These are phyloP conservation scores for Poicephalus gulielmi DNA, from an alignment of 2,113 vertebrate genomes.

Conservation along the genomic window DNA sequence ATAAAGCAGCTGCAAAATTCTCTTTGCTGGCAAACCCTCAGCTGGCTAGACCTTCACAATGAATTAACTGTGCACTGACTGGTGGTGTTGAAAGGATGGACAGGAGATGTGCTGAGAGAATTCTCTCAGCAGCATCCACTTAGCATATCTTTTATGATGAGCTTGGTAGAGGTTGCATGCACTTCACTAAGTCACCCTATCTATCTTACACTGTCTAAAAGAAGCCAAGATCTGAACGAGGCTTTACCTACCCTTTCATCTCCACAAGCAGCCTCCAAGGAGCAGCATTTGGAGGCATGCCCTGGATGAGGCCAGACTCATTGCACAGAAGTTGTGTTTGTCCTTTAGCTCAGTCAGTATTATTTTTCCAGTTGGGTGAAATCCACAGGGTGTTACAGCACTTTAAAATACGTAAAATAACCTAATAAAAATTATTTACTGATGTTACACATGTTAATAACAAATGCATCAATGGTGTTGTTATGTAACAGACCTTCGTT, in stretches of 20 bases:
- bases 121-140: not conserved
- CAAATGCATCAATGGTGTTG: not conserved
- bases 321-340: not conserved
- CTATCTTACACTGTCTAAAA: not conserved
- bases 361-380: not conserved
- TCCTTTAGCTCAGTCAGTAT: not conserved
- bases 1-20: constrained; percentile 20
- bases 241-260: not conserved
- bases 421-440: not conserved
- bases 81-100: not conserved
- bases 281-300: not conserved
- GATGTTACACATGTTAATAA: not conserved
- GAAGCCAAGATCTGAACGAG: not conserved
- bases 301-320: not conserved
- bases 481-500: not conserved
- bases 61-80: not conserved
- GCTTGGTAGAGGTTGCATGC: not conserved
- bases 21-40: not conserved
- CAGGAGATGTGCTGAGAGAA: not conserved
- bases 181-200: not conserved
- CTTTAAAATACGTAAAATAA: not conserved
- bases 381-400: not conserved
- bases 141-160: not conserved
- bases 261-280: not conserved
- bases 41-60: not conserved